Base-by-base conservation (phyloP, 2,888 invertebrate species). In the Corbicula japonica region DNA sequence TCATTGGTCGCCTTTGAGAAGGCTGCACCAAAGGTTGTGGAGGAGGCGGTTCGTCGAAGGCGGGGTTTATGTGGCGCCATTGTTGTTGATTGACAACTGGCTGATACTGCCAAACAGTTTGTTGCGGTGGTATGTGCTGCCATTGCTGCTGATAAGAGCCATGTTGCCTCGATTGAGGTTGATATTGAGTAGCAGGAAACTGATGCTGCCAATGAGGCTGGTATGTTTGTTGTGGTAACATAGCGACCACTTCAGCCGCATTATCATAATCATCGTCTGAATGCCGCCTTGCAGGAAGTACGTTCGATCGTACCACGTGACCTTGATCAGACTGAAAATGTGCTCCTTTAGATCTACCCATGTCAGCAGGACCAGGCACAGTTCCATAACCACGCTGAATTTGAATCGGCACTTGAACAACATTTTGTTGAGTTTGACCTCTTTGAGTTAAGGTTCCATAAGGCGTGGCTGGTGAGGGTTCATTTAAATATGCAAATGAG, bases 251-350 rank as follows among this genome's bases (percentile, higher is more conserved):
- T 28, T 87, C 88, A 6, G 77, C 86, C 0, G 87, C 78, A 69
- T 90, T 89, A 75, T 91, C 90, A 78, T 91, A 90, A 66, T 90
- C 90, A 58, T 89, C 89, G 61, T 88, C 88, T n/a, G 76, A 86
- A 28, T 80, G 77, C 6, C 83, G 77, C 32, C 83, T 62, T 3
- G 50, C 41, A 1, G 80, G 83, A 10, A 65, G 35, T 26, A 63
- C 58, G 54, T 78, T 83, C 21, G 76, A 70, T 26, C 76, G 66
- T 30, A 28, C 48, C 41, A 41, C 44, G 15, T 52, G 44, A 1
- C 60, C 58, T 68, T 78, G 78, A n/a, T 83, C 83, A 10, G 54
- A 41, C n/a, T 79, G 66, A 44, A 80, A 83, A 23, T 79, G 66
- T 10, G 80, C 80, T 26, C 74, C 79, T 0, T 70, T 80, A 18